Conservation (phyloP, 2,797 vertebrate genomes). For the Danio jaintianensis region DNA sequence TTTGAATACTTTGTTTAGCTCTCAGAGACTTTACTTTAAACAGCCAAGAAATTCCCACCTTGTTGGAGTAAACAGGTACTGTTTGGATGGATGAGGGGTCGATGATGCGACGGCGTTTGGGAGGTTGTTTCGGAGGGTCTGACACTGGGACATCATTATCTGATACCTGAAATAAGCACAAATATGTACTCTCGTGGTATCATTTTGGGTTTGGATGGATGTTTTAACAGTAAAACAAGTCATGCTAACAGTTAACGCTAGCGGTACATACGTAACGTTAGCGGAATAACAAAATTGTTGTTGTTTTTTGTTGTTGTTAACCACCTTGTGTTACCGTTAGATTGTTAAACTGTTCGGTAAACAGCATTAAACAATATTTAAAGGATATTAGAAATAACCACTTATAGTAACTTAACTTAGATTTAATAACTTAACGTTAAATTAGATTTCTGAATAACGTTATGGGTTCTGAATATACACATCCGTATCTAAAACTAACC, state of each 20-base stretch:
- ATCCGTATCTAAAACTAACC: neutral
- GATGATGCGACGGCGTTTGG: constrained; percentile 76
- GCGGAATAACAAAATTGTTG: too few relatives aligned
- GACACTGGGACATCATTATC: constrained; percentile 28
- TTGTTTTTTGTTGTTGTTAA: neutral
- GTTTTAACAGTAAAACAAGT: neutral
- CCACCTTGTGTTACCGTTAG: neutral
- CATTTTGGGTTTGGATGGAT: neutral
- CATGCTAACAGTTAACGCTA: neutral
- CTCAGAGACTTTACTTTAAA: neutral
- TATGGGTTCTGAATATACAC: neutral
- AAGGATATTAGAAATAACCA: neutral
- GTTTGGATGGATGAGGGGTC: constrained; percentile 70
- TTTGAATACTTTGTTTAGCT: neutral
- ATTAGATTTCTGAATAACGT: too few relatives aligned
- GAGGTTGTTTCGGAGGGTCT: constrained; percentile 55
- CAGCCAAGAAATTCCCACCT: constrained; percentile 64
- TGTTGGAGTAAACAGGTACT: constrained; percentile 77
- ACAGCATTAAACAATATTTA: neutral
- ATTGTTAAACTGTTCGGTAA: neutral
- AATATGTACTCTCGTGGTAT: neutral
- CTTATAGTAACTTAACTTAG: neutral
- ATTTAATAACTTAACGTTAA: too few relatives aligned
- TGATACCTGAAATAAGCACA: constrained; percentile 54
- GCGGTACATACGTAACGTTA: neutral